Evolutionary conservation across 2,113 vertebrate genomes (phyloP).

Genomic region (Procavia capensis): DNA sequence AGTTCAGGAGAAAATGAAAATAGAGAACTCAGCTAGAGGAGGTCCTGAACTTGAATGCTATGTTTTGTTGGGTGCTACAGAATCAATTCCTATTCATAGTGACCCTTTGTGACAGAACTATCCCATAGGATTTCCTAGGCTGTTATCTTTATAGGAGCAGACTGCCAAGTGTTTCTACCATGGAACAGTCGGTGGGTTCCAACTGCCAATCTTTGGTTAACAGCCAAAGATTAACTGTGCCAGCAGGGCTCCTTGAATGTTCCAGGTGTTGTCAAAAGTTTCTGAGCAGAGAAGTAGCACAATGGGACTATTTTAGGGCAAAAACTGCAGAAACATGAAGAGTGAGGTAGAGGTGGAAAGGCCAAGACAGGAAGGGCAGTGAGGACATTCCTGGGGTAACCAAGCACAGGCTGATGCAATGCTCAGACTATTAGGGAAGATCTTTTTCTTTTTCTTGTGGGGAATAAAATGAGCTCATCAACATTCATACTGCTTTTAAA

Average conservation of each 20-base stretch:
- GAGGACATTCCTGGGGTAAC: neutral
- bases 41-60: neutral
- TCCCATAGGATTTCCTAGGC: too few species aligned
- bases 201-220: too few species aligned
- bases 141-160: too few species aligned
- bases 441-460: neutral
- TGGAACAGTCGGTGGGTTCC: too few species aligned
- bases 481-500: constrained; percentile 5
- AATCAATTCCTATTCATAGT: too few species aligned
- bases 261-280: too few species aligned
- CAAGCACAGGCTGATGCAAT: neutral
- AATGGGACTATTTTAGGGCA: constrained; percentile 1
- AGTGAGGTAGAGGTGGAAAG: neutral
- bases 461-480: neutral
- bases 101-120: too few species aligned
- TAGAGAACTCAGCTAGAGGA: neutral
- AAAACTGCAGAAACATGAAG: constrained; percentile 1
- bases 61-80: too few species aligned
- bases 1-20: neutral
- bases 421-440: neutral
- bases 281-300: neutral
- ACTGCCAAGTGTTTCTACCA: too few species aligned
- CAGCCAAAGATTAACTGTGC: too few species aligned
- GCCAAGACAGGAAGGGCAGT: neutral
- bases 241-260: too few species aligned